These are phyloP conservation scores for Eremobia ochroleuca DNA, from an alignment of 2,888 invertebrate genomes.

Conservation along the genomic window DNA sequence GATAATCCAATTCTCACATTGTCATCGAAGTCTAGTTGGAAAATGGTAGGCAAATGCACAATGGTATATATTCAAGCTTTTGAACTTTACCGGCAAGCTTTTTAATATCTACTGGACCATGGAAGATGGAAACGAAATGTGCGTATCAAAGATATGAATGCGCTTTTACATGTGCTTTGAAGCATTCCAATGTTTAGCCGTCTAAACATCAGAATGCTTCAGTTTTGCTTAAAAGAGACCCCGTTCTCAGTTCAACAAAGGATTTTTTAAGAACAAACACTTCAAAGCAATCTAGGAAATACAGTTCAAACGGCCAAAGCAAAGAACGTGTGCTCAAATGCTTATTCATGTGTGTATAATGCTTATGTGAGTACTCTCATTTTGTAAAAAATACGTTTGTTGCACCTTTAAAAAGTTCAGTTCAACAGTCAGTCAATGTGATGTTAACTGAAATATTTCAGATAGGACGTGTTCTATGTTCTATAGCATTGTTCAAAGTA, in stretches of 20 bases:
- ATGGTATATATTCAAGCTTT: not conserved
- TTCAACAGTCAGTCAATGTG: not conserved
- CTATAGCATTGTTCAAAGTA: not conserved
- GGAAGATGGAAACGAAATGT: not conserved
- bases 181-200: not conserved
- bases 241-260: not conserved
- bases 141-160: not conserved
- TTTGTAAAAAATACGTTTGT: not conserved
- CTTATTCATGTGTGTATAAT: not conserved
- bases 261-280: not conserved
- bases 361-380: not conserved
- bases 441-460: not conserved
- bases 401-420: not conserved
- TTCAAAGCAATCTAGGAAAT: not conserved
- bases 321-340: not conserved
- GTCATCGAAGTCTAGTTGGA: not conserved
- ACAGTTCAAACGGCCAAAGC: not conserved
- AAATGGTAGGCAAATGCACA: not conserved
- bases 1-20: not conserved
- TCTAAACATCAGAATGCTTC: not conserved
- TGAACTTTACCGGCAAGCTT: not conserved
- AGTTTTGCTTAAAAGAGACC: not conserved
- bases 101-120: not conserved
- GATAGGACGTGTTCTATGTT: not conserved
- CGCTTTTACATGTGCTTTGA: slow-evolving; percentile 11